Evolutionary conservation across 2,888 invertebrate genomes (phyloP), one percentile per base, ranked within the genome.

Genomic region (Philaethria dido): DNA sequence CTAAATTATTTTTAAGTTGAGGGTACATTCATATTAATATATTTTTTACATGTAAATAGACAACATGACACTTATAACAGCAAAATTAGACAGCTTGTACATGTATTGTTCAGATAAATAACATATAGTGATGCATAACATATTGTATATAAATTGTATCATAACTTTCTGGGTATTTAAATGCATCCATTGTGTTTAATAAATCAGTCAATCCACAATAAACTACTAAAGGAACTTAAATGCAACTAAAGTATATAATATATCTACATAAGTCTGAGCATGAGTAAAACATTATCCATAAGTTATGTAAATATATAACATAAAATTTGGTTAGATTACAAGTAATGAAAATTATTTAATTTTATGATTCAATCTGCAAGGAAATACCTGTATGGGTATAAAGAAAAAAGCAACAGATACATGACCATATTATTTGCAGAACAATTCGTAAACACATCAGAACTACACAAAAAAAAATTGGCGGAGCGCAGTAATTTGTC

Each of bases 361-460:
- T 45, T 44, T 29, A 42, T 18, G 16, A 20, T 44, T 11, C 18
- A 25, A 29, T n/a, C 13, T 52, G 22, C 36, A 18, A 33, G 33
- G 48, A 20, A 22, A 6, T 50, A 55, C 44, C 14, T 55, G 22
- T 42, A 44, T 11, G 25, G 47, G 45, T 48, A 52, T 52, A 52
- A 47, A 64, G 64, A 60, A 64, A 63, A 68, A 73, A 71, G 29
- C 72, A 69, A 79, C 80, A 74, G 67, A 85, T 80, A 83, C 81
- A 80, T 87, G 84, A 88, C 82, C 80, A 84, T 82, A 81, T 73
- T 78, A 82, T 78, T 78, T 78, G 75, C 75, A 74, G 75, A 80
- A 88, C 85, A 81, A 80, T 87, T 87, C 86, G 84, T 87, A 86
- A 87, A 87, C 83, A 87, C 88, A 86, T 85, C 76, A 86, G 87